Evolutionary conservation across 2,888 invertebrate genomes (phyloP), one percentile per base, ranked within the genome.

Genomic region (Drosophila anomalipes): DNA sequence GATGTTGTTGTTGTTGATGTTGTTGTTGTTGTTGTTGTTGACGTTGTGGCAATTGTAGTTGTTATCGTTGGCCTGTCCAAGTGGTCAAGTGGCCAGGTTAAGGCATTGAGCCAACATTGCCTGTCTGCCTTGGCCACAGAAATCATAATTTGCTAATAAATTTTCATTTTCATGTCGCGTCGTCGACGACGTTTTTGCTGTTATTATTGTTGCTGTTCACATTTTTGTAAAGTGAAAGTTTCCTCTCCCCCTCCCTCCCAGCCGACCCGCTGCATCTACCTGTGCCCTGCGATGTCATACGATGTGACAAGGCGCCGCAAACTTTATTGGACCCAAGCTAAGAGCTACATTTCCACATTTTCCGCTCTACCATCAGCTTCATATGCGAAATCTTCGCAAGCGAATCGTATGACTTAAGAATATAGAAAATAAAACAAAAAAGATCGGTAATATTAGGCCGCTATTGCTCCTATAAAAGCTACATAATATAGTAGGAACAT

Each of bases 121-220:
- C 65, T 60, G 65, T 44, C 59, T 54, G 72, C 41, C 32, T 65
- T 75, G 86, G 81, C 81, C 85, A 64, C 82, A 73, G 89, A 83
- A 85, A 85, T 86, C 86, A 86, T 86, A 86, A 86, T 89, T 86
- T 82, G 84, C 86, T 84, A 86, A 86, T 89, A 86, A 89, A 86
- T 86, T 86, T 86, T 72, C 86, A 86, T 84, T 89, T 86, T 81
- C 86, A 82, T 86, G 88, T 73, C 78, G 78, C 82, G 57, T 61
- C 60, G 83, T 72, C 54, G 57, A 52, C 32, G 53, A 41, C 52
- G 33, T 41, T 56, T 12, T 19, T 41, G 7, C 41, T 30, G 22
- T 54, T 16, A 16, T 35, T 56, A 3, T 26, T 58, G 44, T 58
- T 44, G 58, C 16, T 65, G 77, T 74, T 82, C 71, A 79, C 75